These are phyloP conservation scores for Leptestheria dahalacensis DNA, from an alignment of 1,140 invertebrate genomes.

Conservation along the genomic window DNA sequence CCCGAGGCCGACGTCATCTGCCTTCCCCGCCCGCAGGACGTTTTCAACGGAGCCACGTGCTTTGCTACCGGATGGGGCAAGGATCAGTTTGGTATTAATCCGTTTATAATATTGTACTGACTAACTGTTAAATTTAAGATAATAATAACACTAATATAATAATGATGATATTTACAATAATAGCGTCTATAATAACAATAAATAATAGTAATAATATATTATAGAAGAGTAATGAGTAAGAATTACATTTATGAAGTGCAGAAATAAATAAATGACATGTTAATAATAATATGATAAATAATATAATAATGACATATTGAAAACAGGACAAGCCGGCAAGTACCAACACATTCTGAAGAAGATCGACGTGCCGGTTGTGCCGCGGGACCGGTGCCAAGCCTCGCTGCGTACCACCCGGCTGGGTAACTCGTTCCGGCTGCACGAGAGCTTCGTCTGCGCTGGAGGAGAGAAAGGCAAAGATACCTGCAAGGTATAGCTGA, in stretches of 20 bases:
- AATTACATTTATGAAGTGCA: no score
- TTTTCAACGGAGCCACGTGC: constrained; percentile 38
- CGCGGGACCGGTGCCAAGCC: constrained; percentile 36
- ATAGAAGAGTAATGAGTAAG: no score
- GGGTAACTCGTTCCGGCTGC: constrained; percentile 40
- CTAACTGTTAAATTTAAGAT: not conserved
- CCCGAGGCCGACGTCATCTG: constrained; percentile 56
- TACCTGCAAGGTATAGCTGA: constrained; percentile 37
- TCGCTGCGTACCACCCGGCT: constrained; percentile 40
- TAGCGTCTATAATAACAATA: not conserved
- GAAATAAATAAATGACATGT: no score
- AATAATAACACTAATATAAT: no score
- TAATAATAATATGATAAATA: no score
- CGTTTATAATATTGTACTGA: not conserved
- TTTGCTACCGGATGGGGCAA: constrained; percentile 73
- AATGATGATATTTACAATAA: not conserved
- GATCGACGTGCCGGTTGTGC: constrained; percentile 46
- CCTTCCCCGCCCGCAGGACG: constrained; percentile 36
- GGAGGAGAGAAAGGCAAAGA: constrained; percentile 45
- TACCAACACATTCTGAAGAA: constrained; percentile 58
- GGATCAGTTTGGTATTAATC: constrained; percentile 35
- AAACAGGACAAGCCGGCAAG: constrained; percentile 36
- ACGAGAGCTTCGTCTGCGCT: constrained; percentile 54
- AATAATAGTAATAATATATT: no score
- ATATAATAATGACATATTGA: not conserved